These are phyloP conservation scores for Orthosia gracilis DNA, from an alignment of 2,888 invertebrate genomes.

Conservation along the genomic window DNA sequence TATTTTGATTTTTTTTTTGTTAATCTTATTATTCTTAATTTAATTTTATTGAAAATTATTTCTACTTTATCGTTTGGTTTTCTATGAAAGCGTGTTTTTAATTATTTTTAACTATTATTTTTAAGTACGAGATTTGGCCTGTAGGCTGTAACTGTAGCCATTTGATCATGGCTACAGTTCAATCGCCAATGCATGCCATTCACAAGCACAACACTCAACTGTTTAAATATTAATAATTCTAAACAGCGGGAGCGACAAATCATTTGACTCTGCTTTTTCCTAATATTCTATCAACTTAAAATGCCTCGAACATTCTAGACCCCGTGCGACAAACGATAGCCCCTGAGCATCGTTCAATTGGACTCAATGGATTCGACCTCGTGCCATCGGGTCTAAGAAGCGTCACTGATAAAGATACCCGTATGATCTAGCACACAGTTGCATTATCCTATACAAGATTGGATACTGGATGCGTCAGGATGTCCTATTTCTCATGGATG, in stretches of 20 bases:
- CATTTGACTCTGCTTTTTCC: conserved; percentile 36
- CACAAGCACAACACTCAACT: conserved; percentile 16
- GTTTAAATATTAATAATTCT: conserved; percentile 6
- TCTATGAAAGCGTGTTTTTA: no score
- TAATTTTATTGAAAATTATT: no score
- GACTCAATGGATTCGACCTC: conserved; percentile 86
- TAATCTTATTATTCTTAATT: no score
- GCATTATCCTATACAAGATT: conserved; percentile 64
- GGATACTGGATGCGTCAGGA: conserved; percentile 56
- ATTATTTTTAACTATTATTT: no score
- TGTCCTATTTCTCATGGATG: conserved; percentile 58
- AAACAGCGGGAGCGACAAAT: conserved; percentile 21
- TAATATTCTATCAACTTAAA: conserved; percentile 43
- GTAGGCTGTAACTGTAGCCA: no score
- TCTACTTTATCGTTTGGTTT: no score
- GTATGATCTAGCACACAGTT: conserved; percentile 61
- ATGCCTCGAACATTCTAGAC: conserved; percentile 61
- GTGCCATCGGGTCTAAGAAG: conserved; percentile 60
- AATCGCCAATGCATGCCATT: conserved; percentile 9
- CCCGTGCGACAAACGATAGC: conserved; percentile 65
- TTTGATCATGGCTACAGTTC: background rate
- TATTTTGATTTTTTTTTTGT: no score
- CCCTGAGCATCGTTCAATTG: conserved; percentile 80
- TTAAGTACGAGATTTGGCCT: no score
- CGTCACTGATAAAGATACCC: conserved; percentile 62